Base-by-base conservation (phyloP, 2,888 invertebrate genomes). In the Adelognathus sp. region DNA sequence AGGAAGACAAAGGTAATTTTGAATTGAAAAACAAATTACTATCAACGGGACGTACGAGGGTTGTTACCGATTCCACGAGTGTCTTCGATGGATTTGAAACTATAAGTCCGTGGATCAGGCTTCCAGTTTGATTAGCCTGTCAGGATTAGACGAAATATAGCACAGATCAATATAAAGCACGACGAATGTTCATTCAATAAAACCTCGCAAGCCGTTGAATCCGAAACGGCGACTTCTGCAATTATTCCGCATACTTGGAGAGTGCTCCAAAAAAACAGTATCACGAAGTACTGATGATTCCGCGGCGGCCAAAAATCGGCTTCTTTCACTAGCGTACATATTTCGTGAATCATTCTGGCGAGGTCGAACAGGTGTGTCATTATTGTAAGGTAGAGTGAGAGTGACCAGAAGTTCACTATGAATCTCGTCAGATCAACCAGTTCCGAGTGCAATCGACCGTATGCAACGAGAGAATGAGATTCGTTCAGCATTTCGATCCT, bases 121-220 rank as follows among this genome's bases (percentile, higher is more conserved):
- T 46, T 29, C 56, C 75, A 29, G 58, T 67, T 41, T 31, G 46
- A 69, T 81, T 81, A 6, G 78, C 80, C 76, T 72, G 29, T 54
- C 6, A 29, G 21, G 9, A 39, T 56, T 27, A 31, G 41, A 69
- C 44, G 18, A 61, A 29, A 33, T n/a, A 3, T 16, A 27, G 1
- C 6, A 33, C 4, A 3, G 2, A 18, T 16, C 9, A 18, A 18
- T 16, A 58, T 3, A 14, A 3, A 39, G 2, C 1, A 14, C 14
- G 4, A 36, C 14, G 9, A n/a, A 4, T 72, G 14, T 44, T 44
- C 21, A 27, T 54, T 14, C 2, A 46, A 36, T 27, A 18, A 27
- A 41, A 64, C 75, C 81, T 78, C 76, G 27, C 46, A 14, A 18
- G 73, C 60, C 7, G 21, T 52, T 5, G 72, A 64, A 21, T 73